Conservation (phyloP, 2,888 invertebrate genomes). For the Torymus aiolomorphi region DNA sequence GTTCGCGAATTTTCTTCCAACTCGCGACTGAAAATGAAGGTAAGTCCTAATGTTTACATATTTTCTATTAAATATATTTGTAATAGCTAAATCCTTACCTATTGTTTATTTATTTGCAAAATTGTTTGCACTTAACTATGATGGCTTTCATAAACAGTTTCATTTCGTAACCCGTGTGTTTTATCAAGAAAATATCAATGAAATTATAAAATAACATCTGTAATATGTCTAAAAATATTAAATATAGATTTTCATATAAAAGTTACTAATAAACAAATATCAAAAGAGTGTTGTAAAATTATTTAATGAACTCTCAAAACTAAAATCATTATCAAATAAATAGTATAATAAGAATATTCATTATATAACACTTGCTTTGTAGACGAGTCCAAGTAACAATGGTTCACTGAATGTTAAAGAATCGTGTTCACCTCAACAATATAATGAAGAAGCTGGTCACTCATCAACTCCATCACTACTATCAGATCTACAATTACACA, state of each 20-base stretch:
- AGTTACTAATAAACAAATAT: slow-evolving; percentile 1
- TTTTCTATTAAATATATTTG: slow-evolving; percentile 6
- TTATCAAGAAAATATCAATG: neutral
- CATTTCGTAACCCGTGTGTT: neutral
- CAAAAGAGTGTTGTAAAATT: slow-evolving; percentile 29
- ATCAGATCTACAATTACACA: slow-evolving; percentile 70
- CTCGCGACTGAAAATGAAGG: slow-evolving; percentile 46
- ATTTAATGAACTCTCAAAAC: no score
- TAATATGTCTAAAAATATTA: neutral
- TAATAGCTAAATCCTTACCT: neutral
- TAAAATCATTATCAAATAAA: neutral
- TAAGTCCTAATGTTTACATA: slow-evolving; percentile 50
- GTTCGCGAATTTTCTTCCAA: slow-evolving; percentile 19
- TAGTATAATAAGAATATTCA: neutral
- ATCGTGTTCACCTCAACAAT: slow-evolving; percentile 59
- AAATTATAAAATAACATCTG: neutral
- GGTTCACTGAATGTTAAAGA: slow-evolving; percentile 68
- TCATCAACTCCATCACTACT: slow-evolving; percentile 67
- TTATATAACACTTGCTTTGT: slow-evolving; percentile 40
- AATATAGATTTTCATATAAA: slow-evolving; percentile 1
- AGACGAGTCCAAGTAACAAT: slow-evolving; percentile 66
- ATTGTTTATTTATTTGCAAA: neutral
- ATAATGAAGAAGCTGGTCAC: slow-evolving; percentile 63
- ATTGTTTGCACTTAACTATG: neutral
- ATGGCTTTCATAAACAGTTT: neutral